phyloP scores from a whole-genome alignment of 92 coral and sea anemone species.

The Zoanthus sociatus region DNA sequence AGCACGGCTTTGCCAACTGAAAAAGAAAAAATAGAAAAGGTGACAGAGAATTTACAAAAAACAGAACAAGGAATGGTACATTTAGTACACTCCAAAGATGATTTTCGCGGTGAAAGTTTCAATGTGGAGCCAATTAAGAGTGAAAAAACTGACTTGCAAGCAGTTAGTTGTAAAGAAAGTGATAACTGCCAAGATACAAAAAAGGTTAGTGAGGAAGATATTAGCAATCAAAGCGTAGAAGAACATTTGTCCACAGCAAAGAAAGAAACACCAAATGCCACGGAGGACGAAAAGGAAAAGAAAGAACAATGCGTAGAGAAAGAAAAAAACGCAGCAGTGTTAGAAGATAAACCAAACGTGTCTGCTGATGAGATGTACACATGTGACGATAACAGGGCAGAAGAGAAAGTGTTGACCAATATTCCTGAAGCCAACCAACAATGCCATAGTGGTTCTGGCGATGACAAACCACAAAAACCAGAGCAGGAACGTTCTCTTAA shows the following conservation, averaged over 20 bases:
- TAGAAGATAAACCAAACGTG: not conserved
- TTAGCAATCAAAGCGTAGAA: not conserved
- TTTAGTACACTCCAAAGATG: not conserved
- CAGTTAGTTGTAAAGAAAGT: not conserved
- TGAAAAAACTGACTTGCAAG: not conserved
- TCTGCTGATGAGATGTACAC: not conserved
- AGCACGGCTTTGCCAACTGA: not conserved
- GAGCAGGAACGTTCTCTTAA: not conserved
- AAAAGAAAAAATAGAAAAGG: slow-evolving; percentile 6
- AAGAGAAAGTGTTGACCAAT: not conserved
- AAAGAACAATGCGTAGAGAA: slow-evolving; percentile 4
- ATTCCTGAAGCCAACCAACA: not conserved
- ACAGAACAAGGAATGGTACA: not conserved
- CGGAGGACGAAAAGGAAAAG: slow-evolving; percentile 5
- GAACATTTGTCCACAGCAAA: not conserved
- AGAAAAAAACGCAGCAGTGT: not conserved
- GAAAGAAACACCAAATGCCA: not conserved
- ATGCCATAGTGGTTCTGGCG: not conserved
- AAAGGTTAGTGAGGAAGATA: not conserved
- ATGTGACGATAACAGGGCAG: not conserved
- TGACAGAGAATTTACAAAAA: not conserved
- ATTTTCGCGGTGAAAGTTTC: not conserved
- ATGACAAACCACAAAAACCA: slow-evolving; percentile 16
- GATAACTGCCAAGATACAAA: not conserved
- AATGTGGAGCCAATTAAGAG: not conserved